Conservation (phyloP, 1,140 invertebrate species). For the Popillia japonica region DNA sequence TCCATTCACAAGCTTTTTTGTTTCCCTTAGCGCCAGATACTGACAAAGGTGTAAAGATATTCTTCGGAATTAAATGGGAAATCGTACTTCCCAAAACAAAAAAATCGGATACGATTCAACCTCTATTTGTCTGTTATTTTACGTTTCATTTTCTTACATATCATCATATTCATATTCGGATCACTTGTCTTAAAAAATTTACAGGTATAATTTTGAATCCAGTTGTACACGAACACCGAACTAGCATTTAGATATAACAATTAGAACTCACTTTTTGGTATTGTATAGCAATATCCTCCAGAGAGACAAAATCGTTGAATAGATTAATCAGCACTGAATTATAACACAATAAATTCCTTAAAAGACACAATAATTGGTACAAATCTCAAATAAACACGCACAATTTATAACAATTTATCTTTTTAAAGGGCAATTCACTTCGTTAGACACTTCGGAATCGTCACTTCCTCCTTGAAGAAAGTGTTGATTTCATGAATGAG, state of each 20-base stretch:
- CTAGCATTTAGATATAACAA: neutral
- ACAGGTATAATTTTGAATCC: no score
- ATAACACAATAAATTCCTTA: neutral
- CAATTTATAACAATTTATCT: constrained; percentile 11
- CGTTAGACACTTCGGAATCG: constrained; percentile 1
- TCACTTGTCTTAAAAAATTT: no score
- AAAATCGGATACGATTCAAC: no score
- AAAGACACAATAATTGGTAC: neutral
- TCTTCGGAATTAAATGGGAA: no score
- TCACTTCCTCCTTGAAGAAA: neutral
- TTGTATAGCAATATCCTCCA: neutral
- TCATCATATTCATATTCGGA: no score
- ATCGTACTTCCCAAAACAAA: no score
- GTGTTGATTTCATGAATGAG: neutral
- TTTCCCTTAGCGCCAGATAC: no score
- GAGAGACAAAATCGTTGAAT: neutral
- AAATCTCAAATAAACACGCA: neutral
- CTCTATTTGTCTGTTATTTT: no score
- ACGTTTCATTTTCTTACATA: no score
- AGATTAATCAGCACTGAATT: neutral
- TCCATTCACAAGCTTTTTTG: no score
- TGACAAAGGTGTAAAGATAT: no score
- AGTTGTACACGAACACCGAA: no score
- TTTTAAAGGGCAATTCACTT: neutral
- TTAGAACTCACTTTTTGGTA: constrained; percentile 14